Conservation (phyloP, 2,797 vertebrate species). For the Lagorchestes hirsutus region DNA sequence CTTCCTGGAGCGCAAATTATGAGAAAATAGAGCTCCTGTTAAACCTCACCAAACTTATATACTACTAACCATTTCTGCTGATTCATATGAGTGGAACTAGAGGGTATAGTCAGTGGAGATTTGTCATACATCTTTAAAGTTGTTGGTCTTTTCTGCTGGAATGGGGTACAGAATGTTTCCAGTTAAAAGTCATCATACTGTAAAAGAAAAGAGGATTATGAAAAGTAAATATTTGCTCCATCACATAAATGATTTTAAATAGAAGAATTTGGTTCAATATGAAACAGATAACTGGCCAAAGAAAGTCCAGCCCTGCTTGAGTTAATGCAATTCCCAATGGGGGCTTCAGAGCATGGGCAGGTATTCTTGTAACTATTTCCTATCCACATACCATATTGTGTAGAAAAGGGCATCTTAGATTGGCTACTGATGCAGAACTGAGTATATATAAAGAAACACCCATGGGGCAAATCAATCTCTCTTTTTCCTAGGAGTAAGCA, state of each 20-base stretch:
- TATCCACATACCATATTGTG: too few species aligned
- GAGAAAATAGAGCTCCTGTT: background rate
- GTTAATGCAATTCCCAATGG: too few species aligned
- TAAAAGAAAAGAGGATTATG: background rate
- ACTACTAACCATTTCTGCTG: background rate
- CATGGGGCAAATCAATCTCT: too few species aligned
- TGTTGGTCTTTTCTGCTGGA: constrained; percentile 20
- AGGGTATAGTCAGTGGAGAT: background rate
- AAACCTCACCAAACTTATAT: constrained; percentile 1
- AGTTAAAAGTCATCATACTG: background rate
- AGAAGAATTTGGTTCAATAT: constrained; percentile 50
- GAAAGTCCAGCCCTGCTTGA: background rate
- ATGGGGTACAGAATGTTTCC: constrained; percentile 8
- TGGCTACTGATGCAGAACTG: too few species aligned
- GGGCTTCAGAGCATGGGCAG: too few species aligned
- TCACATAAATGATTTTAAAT: background rate
- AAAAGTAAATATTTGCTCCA: background rate
- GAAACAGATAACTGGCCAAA: too few species aligned
- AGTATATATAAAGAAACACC: too few species aligned
- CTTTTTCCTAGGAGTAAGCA: too few species aligned
- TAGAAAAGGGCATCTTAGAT: too few species aligned
- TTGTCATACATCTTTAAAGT: background rate
- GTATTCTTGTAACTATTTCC: too few species aligned
- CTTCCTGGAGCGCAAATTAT: background rate
- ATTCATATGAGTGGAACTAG: background rate